Evolutionary conservation across 2,888 invertebrate genomes (phyloP).

Genomic region (Dolichomitus sp.): DNA sequence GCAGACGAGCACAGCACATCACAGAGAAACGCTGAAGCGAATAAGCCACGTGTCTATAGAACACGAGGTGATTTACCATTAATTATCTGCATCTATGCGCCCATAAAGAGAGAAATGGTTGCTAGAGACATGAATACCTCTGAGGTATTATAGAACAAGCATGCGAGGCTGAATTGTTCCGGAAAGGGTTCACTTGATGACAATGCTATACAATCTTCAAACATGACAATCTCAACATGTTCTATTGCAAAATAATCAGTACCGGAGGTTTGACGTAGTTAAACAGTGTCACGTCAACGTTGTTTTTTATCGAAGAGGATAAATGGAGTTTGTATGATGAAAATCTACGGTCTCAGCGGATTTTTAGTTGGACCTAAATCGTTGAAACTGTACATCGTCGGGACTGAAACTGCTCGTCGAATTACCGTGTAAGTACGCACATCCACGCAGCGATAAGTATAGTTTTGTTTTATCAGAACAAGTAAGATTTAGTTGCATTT

Average conservation of each 20-base stretch:
- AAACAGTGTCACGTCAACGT: neutral
- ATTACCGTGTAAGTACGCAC: conserved; percentile 45
- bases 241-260: neutral
- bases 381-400: neutral
- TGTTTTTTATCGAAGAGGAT: neutral
- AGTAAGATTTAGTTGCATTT: neutral
- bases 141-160: neutral
- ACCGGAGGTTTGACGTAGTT: neutral
- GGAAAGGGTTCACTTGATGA: neutral
- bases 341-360: neutral
- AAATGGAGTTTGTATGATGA: neutral
- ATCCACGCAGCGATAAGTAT: conserved; percentile 50
- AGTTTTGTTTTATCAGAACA: conserved; percentile 42
- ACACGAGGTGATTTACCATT: conserved; percentile 13
- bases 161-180: neutral
- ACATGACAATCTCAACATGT: neutral
- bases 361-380: neutral
- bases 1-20: neutral
- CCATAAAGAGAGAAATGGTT: neutral
- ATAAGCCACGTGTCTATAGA: conserved; percentile 20
- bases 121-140: neutral
- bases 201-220: too few species aligned
- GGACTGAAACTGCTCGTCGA: conserved; percentile 34
- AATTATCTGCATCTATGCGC: conserved; percentile 33
- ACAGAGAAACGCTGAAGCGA: neutral